These are phyloP conservation scores for Oceanodroma leucorhoa DNA, from an alignment of 2,797 vertebrate species.

Conservation along the genomic window DNA sequence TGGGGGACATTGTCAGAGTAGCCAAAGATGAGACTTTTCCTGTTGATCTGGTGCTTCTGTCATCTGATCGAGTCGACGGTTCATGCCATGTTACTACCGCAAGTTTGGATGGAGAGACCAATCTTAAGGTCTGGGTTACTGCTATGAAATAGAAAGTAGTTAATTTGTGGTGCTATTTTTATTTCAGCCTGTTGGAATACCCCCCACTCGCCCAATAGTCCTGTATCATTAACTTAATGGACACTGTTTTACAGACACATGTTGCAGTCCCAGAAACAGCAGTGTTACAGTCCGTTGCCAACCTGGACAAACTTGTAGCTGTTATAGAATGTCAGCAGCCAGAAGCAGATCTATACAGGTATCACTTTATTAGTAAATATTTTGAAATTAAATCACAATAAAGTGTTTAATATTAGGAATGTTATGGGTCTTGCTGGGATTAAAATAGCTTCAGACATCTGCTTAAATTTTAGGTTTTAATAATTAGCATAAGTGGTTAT, in stretches of 20 bases:
- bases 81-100: conserved; percentile 96
- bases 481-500: neutral
- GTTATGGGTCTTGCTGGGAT: neutral
- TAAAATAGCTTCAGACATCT: neutral
- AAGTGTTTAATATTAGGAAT: neutral
- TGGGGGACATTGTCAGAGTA: conserved; percentile 97
- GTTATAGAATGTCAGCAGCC: conserved; percentile 97
- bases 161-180: neutral
- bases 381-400: neutral
- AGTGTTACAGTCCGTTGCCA: conserved; percentile 89
- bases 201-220: neutral
- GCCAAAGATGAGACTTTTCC: conserved; percentile 99
- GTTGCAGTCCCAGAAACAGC: conserved; percentile 91
- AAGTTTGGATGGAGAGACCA: conserved; percentile 97
- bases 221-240: neutral
- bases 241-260: conserved; percentile 81
- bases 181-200: neutral
- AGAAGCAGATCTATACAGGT: conserved; percentile 97
- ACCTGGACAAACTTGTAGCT: conserved; percentile 88
- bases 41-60: conserved; percentile 91
- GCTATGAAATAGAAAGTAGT: neutral
- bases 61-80: conserved; percentile 90
- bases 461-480: neutral
- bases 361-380: neutral
- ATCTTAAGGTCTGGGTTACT: conserved; percentile 86